Conservation (phyloP, 1,140 invertebrate genomes). For the Spodoptera litura region DNA sequence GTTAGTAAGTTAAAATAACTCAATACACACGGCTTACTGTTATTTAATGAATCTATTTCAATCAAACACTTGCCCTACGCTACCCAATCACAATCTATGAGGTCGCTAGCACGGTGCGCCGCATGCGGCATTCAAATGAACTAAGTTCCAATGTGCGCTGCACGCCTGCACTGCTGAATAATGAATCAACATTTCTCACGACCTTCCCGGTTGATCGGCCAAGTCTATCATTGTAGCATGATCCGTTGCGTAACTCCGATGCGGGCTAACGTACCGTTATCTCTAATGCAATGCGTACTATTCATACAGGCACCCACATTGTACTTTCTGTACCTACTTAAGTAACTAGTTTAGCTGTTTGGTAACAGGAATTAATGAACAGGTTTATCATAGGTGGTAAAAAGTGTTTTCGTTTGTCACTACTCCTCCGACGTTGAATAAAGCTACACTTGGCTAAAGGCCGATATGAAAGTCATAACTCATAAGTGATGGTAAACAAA, state of each 20-base stretch:
- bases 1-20: too few species aligned
- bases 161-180: constrained; percentile 14
- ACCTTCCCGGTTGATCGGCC: constrained; percentile 51
- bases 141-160: constrained; percentile 14
- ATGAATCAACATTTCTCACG: constrained; percentile 56
- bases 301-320: constrained; percentile 44
- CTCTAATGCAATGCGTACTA: constrained; percentile 47
- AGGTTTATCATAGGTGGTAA: neutral
- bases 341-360: constrained; percentile 20
- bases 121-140: neutral
- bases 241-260: constrained; percentile 52
- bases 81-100: neutral
- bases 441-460: too few species aligned
- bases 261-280: constrained; percentile 69
- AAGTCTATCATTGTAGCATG: constrained; percentile 46
- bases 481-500: too few species aligned
- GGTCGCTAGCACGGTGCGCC: neutral
- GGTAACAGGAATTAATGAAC: constrained; percentile 5
- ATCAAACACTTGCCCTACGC: neutral
- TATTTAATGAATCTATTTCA: neutral
- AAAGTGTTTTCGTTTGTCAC: constrained; percentile 6
- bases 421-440: neutral
- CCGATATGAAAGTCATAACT: too few species aligned
- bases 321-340: constrained; percentile 27
- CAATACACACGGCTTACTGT: too few species aligned